phyloP scores from a whole-genome alignment of 64 coral and sea anemone genomes.

The Astreopora myriophthalma region DNA sequence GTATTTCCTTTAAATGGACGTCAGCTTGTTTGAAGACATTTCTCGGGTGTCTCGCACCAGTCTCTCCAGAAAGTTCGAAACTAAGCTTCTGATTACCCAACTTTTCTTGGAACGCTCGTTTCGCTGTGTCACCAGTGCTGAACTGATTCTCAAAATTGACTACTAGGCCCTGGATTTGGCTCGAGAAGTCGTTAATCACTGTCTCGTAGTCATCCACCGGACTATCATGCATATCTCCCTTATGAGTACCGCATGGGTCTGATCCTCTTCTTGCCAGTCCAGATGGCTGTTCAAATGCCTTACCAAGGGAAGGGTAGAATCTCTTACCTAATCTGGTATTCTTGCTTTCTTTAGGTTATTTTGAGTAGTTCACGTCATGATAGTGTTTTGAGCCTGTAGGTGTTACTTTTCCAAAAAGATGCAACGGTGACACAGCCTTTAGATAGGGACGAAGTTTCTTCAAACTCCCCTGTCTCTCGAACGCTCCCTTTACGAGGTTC shows the following conservation, averaged over 20 bases:
- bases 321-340: background rate
- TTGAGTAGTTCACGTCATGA: background rate
- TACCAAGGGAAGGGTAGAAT: slow-evolving; percentile 7
- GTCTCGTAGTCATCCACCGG: background rate
- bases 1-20: slow-evolving; percentile 61
- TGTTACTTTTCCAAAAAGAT: slow-evolving; percentile 2
- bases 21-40: slow-evolving; percentile 64
- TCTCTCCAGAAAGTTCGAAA: background rate
- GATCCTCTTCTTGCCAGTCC: background rate
- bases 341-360: background rate
- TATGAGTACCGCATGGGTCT: background rate
- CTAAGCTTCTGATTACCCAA: background rate
- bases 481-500: background rate
- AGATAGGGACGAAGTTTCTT: slow-evolving; percentile 1
- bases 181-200: background rate
- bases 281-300: background rate
- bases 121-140: background rate
- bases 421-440: slow-evolving; percentile 4
- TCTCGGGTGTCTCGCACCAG: background rate
- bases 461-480: background rate
- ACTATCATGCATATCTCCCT: background rate
- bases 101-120: background rate
- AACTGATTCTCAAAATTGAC: background rate
- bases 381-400: background rate
- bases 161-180: background rate